Evolutionary conservation across 2,113 vertebrate genomes (phyloP).

Genomic region (Hyperoodon ampullatus): DNA sequence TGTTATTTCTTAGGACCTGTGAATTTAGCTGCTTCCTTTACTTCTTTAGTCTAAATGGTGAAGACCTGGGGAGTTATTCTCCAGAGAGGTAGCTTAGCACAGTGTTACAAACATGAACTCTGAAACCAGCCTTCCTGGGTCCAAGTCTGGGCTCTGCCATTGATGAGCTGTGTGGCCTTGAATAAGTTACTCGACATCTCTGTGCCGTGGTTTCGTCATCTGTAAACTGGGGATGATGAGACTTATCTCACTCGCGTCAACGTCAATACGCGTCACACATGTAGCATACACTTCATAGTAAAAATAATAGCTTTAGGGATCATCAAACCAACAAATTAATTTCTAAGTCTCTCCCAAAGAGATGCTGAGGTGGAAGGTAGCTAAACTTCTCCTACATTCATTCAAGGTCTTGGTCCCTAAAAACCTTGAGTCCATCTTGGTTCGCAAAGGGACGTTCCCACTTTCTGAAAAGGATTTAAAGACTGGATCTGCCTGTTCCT

Average conservation of each 20-base stretch:
- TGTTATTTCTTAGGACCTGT: background rate
- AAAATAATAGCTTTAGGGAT: background rate
- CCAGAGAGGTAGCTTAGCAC: background rate
- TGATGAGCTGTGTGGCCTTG: background rate
- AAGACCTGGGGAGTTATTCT: background rate
- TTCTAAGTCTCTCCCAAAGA: background rate
- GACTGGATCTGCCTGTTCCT: background rate
- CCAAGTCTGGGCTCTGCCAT: background rate
- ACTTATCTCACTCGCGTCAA: no score
- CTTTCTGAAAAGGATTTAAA: background rate
- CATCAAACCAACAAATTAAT: background rate
- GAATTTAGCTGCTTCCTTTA: background rate
- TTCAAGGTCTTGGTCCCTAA: background rate
- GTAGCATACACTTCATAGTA: background rate
- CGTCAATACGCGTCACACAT: fast-evolving
- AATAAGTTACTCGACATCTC: background rate
- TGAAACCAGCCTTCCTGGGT: background rate
- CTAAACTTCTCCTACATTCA: background rate
- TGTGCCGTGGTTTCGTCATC: background rate
- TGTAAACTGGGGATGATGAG: background rate
- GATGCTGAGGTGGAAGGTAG: background rate
- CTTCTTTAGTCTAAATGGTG: background rate
- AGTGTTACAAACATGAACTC: background rate
- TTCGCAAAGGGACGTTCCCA: background rate
- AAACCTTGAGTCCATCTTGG: background rate